Percentiles rank a stretch among this genome's conserved stretches.
These are phyloP conservation scores for Helicolenus hilgendorfi DNA, from an alignment of 2,797 vertebrate species.

Conservation along the genomic window DNA sequence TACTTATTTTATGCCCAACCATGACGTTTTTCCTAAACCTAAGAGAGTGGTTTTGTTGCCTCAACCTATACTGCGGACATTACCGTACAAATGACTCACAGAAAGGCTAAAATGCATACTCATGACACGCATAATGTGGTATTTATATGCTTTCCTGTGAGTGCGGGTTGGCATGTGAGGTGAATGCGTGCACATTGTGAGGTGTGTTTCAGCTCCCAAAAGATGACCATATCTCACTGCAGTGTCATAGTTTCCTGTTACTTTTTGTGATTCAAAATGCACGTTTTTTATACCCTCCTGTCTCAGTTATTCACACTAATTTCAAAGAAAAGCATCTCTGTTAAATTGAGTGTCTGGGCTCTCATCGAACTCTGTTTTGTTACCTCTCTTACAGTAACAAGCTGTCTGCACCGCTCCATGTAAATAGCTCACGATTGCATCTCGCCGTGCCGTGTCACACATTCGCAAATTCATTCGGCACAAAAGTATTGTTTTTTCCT, in stretches of 20 bases:
- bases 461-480: not conserved
- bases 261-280: constrained; percentile 6
- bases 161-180: not conserved
- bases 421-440: constrained; percentile 21
- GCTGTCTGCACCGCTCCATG: not conserved
- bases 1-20: too few relatives aligned
- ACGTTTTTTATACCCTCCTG: not conserved
- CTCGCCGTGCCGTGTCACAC: not conserved
- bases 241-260: not conserved
- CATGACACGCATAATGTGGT: too few relatives aligned
- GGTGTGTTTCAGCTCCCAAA: not conserved
- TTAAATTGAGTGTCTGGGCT: not conserved
- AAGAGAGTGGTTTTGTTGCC: too few relatives aligned
- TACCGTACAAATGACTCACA: accelerated
- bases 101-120: too few relatives aligned
- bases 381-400: not conserved
- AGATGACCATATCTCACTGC: not conserved
- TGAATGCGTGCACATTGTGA: not conserved
- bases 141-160: too few relatives aligned
- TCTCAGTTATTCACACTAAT: not conserved
- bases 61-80: too few relatives aligned
- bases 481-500: constrained; percentile 8
- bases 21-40: too few relatives aligned
- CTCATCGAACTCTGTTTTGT: not conserved
- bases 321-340: constrained; percentile 3